These are phyloP conservation scores for Xestia ashworthii DNA, from an alignment of 2,888 invertebrate genomes.

Conservation along the genomic window DNA sequence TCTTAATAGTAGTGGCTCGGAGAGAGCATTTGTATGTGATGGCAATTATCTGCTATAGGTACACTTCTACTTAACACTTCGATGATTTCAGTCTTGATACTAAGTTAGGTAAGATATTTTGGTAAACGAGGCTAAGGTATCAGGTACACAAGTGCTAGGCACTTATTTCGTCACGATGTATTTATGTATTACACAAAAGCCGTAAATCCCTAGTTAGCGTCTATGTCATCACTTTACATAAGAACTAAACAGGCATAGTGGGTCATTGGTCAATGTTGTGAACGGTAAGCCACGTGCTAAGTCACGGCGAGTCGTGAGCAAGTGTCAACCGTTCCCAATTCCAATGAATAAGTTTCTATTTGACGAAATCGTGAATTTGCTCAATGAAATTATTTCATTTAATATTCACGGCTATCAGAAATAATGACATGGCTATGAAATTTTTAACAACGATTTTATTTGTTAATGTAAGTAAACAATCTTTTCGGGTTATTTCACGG, in stretches of 20 bases:
- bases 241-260: conserved; percentile 31
- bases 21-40: background rate
- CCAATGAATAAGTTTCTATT: conserved; percentile 28
- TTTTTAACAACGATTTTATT: conserved; percentile 17
- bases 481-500: conserved; percentile 48
- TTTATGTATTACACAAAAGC: conserved; percentile 30
- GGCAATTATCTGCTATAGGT: background rate
- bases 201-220: conserved; percentile 30
- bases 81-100: background rate
- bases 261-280: conserved; percentile 55
- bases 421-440: conserved; percentile 26
- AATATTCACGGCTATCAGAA: conserved; percentile 35
- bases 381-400: conserved; percentile 36
- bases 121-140: background rate
- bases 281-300: conserved; percentile 39
- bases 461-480: conserved; percentile 13
- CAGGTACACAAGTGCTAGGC: background rate
- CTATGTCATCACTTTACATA: conserved; percentile 50
- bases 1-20: background rate
- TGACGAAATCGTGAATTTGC: conserved; percentile 32
- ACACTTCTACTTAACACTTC: background rate
- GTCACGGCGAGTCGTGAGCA: conserved; percentile 52
- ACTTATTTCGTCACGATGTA: conserved; percentile 35
- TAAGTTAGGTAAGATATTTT: background rate
- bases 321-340: conserved; percentile 33